Evolutionary conservation across 1,140 invertebrate species (phyloP).

Genomic region (Delia radicum): DNA sequence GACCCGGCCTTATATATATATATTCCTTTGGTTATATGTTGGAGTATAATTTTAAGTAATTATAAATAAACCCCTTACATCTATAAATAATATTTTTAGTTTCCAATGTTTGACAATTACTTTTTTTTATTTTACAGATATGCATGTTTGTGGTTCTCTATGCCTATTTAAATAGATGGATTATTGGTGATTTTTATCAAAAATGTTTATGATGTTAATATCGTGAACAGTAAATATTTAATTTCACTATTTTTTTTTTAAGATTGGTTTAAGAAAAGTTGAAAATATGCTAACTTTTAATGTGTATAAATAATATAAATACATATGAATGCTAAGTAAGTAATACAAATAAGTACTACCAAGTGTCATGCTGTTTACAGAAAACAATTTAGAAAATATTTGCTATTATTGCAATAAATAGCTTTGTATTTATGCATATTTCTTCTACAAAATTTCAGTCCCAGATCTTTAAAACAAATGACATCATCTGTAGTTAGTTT

Average conservation of each 20-base stretch:
- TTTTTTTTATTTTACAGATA: neutral
- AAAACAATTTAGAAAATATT: conserved; percentile 2
- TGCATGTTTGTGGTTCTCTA: neutral
- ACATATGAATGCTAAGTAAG: neutral
- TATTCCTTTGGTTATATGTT: too few relatives aligned
- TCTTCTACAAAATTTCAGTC: too few relatives aligned
- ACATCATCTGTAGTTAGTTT: too few relatives aligned
- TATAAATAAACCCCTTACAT: too few relatives aligned
- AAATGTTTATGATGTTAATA: neutral
- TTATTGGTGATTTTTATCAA: neutral
- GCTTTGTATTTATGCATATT: neutral
- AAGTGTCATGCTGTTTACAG: neutral
- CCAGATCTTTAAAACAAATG: too few relatives aligned
- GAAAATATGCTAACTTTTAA: neutral
- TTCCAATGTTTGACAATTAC: neutral
- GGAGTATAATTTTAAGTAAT: too few relatives aligned
- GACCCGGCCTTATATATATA: too few relatives aligned
- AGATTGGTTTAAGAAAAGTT: neutral
- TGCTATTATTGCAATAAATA: neutral
- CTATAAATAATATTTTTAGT: too few relatives aligned
- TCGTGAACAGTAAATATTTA: neutral
- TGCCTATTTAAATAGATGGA: neutral
- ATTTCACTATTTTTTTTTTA: neutral
- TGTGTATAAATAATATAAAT: neutral
- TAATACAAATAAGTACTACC: neutral